Evolutionary conservation across 2,888 invertebrate genomes (phyloP).

Genomic region (Galerucella calmariensis): DNA sequence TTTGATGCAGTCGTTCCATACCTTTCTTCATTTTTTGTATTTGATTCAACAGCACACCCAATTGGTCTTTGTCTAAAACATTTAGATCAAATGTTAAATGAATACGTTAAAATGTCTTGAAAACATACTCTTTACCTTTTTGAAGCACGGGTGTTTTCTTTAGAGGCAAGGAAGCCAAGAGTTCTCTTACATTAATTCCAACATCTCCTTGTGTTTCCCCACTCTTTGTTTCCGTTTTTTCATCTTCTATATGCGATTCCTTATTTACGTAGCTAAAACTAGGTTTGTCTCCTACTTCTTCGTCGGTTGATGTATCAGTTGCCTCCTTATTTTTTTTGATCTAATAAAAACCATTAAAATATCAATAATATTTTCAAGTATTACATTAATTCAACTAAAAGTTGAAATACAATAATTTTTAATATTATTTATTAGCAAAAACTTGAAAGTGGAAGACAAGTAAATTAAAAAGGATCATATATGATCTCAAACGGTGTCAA

Average conservation of each 20-base stretch:
- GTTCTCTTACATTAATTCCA: slow-evolving; percentile 42
- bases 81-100: background rate
- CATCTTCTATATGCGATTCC: slow-evolving; percentile 15
- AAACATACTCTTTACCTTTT: slow-evolving; percentile 42
- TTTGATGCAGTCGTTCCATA: slow-evolving; percentile 53
- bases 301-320: slow-evolving; percentile 17
- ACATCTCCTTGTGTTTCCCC: slow-evolving; percentile 24
- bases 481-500: too few relatives aligned
- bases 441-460: too few relatives aligned
- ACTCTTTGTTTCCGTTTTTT: slow-evolving; percentile 15
- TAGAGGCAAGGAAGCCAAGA: slow-evolving; percentile 43
- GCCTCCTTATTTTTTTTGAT: slow-evolving; percentile 30
- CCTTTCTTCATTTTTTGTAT: slow-evolving; percentile 55
- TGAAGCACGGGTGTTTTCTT: slow-evolving; percentile 39
- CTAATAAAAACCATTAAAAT: background rate
- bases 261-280: slow-evolving; percentile 36
- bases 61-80: slow-evolving; percentile 48
- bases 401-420: too few relatives aligned
- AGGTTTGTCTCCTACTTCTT: slow-evolving; percentile 30
- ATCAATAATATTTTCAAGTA: too few relatives aligned
- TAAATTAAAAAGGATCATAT: too few relatives aligned
- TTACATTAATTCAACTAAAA: too few relatives aligned
- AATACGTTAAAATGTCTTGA: too few relatives aligned
- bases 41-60: slow-evolving; percentile 48
- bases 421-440: too few relatives aligned